Base-by-base conservation (phyloP, 2,113 vertebrate species). In the Dromiciops gliroides region DNA sequence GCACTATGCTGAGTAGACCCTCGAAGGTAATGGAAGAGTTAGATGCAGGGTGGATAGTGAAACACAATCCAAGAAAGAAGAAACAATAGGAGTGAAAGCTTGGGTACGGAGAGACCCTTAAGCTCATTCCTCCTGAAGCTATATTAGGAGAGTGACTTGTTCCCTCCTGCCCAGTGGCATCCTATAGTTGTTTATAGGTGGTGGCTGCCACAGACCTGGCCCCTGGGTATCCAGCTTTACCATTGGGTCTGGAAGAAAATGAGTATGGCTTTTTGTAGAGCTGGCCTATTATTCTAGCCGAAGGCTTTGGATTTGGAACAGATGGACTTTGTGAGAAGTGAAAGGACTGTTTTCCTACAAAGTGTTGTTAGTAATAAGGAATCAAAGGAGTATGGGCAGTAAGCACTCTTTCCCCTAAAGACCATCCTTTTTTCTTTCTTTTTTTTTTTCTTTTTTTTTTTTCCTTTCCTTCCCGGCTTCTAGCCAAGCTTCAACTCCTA, bases 231-330 rank as follows among this genome's bases (percentile, higher is more conserved):
- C 44, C 93, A 50, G 53, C 96, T 94, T 95, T 94, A 93, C 92
- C 75, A 2, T 14, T 28, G 0, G 22, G 56, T 53, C 67, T 88
- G 95, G 96, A 96, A 96, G 95, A 28, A 83, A 44, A 2, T 92
- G 4, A 96, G 8, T 23, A 28, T 0, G 0, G 37, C 67, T 91
- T 91, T 92, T 92, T 47, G 0, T 0, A 0, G 11, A 75, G 90
- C 50, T 6, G 83, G 88, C 56, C 0, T 24, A 49, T 94, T 95
- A 93, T 92, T 92, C 92, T 92, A 96, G 97, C 95, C 97, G 95
- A 96, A 92, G 92, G 44, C 60, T 2, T 47, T 90, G 90, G 91
- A 52, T 16, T 91, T 92, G 96, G 95, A 95, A 91, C 56, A n/a
- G 60, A 83, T 83, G 67, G 67, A 44, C 16, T 83, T 83, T 83